Conservation (phyloP, 1,140 invertebrate genomes). For the Leptonema lineaticorne region DNA sequence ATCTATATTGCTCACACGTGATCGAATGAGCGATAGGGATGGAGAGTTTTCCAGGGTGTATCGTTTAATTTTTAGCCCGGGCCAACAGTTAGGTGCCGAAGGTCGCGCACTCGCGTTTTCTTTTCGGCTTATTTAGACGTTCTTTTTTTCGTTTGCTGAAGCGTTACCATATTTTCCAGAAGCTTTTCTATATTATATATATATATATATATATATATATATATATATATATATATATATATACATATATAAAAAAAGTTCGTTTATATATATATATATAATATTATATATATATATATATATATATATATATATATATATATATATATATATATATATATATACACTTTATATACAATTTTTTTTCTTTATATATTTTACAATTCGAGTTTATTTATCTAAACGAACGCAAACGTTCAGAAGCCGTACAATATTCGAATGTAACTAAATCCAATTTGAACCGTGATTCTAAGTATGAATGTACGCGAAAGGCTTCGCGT, state of each 20-base stretch:
- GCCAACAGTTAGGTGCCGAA: background rate
- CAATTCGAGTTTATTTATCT: background rate
- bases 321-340: too few relatives aligned
- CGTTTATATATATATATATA: too few relatives aligned
- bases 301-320: too few relatives aligned
- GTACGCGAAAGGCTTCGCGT: background rate
- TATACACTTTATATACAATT: background rate
- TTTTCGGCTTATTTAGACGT: constrained; percentile 1
- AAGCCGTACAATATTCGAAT: background rate
- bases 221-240: too few relatives aligned
- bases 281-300: too few relatives aligned
- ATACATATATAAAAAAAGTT: too few relatives aligned
- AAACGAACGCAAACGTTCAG: constrained; percentile 2
- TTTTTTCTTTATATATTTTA: background rate
- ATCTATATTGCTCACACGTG: background rate
- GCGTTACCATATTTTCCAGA: background rate
- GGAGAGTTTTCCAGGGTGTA: constrained; percentile 21
- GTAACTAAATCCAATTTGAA: background rate
- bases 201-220: too few relatives aligned
- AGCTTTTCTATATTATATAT: too few relatives aligned
- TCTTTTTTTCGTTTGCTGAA: background rate
- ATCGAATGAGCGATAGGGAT: background rate
- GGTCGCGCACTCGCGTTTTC: constrained; percentile 1
- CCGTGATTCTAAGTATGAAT: constrained; percentile 1
- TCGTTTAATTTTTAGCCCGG: constrained; percentile 2